Conservation (phyloP, 2,113 vertebrate genomes). For the Gasterosteus aculeatus region DNA sequence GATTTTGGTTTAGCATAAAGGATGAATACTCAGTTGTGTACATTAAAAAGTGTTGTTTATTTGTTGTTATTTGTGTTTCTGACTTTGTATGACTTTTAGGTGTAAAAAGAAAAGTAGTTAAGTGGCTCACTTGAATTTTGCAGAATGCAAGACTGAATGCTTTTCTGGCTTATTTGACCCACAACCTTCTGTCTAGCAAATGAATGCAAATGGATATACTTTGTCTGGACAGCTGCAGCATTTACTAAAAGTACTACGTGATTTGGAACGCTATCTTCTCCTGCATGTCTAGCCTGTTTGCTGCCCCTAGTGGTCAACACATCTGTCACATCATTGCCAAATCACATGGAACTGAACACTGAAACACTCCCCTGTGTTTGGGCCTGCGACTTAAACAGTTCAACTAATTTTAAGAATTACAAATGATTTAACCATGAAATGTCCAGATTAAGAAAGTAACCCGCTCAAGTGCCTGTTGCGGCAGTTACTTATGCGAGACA, state of each 20-base stretch:
- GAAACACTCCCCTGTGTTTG: not conserved
- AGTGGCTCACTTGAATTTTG: too few relatives aligned
- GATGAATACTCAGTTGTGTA: not conserved
- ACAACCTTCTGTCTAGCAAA: not conserved
- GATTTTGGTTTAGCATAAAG: not conserved
- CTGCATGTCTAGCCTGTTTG: not conserved
- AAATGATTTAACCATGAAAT: not conserved
- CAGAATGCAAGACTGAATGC: not conserved
- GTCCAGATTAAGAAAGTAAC: constrained; percentile 5
- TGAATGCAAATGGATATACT: not conserved
- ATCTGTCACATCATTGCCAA: not conserved
- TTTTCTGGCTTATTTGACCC: not conserved
- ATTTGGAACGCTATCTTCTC: not conserved
- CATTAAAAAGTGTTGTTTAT: not conserved
- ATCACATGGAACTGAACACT: not conserved
- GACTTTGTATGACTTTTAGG: not conserved
- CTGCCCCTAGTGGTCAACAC: not conserved
- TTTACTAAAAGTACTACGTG: not conserved
- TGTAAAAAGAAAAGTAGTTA: not conserved
- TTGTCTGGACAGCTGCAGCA: not conserved
- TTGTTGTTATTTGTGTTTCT: too few relatives aligned
- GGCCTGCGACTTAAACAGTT: not conserved
- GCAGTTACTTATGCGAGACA: not conserved
- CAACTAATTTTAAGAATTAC: not conserved
- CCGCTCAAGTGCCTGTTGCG: not conserved